Evolutionary conservation across 2,888 invertebrate genomes (phyloP), one percentile per base, ranked within the genome.

Genomic region (Xestia sexstrigata): DNA sequence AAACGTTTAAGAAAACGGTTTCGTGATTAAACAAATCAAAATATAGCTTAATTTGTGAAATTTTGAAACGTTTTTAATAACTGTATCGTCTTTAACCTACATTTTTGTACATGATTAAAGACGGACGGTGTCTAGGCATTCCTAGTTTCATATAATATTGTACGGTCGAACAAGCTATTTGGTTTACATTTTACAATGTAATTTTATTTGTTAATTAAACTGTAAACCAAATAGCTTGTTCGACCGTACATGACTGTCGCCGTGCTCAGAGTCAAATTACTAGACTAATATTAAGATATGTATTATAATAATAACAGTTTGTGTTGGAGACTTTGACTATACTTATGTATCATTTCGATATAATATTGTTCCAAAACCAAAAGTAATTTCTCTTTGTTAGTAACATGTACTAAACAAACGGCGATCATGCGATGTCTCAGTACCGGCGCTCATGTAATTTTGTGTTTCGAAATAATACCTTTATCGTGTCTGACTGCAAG

Each of bases 1-100:
- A 79, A 84, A 67, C 87, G 72, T 84, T 87, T 79, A 74, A 49
- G 20, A 45, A 70, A 87, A 84, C 85, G 81, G 70, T 84, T 73
- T 68, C 70, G 85, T 84, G 67, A 87, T 84, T 84, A 75, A 87
- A 84, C 70, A 75, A 83, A 79, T 84, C 73, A 66, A 87, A 35
- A 73, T 65, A 62, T 55, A 79, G 72, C 75, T 79, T 87, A 70
- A 80, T 87, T 84, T 68, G 78, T 78, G 66, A 75, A 75, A 84
- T 79, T 47, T 60, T 39, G 73, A 81, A 73, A 65, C 70, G 81
- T 70, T 84, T 84, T 84, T 79, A 84, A 79, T 87, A 87, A 87
- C 87, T 87, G 87, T 87, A 84, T 73, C 72, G 70, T 68, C 70
- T 83, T 75, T 84, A 84, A 73, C 70, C 71, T 80, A 84, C 15